These are phyloP conservation scores for Cynoglossus semilaevis DNA, from an alignment of 2,113 vertebrate genomes.

Conservation along the genomic window DNA sequence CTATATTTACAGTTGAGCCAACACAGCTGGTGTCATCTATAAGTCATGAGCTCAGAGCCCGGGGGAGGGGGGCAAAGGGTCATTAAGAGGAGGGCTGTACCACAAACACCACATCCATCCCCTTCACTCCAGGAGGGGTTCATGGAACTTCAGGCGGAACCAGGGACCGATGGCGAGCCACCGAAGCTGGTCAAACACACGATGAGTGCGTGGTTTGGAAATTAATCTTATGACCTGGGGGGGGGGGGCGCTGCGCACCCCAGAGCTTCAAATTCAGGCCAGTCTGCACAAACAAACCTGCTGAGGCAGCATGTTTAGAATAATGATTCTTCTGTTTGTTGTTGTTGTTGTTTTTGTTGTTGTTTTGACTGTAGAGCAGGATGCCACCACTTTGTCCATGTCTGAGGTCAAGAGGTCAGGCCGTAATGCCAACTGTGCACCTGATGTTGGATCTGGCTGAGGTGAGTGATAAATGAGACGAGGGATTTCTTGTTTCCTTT, in stretches of 20 bases:
- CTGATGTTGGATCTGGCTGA: slow-evolving; percentile 7
- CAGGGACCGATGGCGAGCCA: slow-evolving; percentile 13
- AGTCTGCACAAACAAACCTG: slow-evolving; percentile 5
- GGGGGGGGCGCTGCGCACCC: slow-evolving; percentile 1
- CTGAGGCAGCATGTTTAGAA: slow-evolving; percentile 34
- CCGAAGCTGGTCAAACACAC: slow-evolving; percentile 39
- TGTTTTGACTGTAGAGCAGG: slow-evolving; percentile 10
- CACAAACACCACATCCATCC: slow-evolving; percentile 42
- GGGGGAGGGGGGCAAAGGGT: slow-evolving; percentile 32
- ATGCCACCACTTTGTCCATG: background rate
- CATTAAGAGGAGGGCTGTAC: slow-evolving; percentile 44
- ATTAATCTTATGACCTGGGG: slow-evolving; percentile 48
- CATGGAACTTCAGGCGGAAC: slow-evolving; percentile 46
- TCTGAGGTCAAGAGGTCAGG: background rate
- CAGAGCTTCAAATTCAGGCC: background rate
- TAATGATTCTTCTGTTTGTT: slow-evolving; percentile 23
- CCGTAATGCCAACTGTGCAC: background rate
- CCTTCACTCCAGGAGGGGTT: slow-evolving; percentile 37
- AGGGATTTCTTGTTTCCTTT: too few species aligned
- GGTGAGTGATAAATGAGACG: background rate
- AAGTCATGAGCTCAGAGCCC: slow-evolving; percentile 48
- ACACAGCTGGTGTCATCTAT: slow-evolving; percentile 48
- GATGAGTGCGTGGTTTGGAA: slow-evolving; percentile 31
- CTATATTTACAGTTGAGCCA: slow-evolving; percentile 60
- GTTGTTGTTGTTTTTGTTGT: background rate